phyloP scores from a whole-genome alignment of 1,140 invertebrate species.

The Ganaspis sp. region DNA sequence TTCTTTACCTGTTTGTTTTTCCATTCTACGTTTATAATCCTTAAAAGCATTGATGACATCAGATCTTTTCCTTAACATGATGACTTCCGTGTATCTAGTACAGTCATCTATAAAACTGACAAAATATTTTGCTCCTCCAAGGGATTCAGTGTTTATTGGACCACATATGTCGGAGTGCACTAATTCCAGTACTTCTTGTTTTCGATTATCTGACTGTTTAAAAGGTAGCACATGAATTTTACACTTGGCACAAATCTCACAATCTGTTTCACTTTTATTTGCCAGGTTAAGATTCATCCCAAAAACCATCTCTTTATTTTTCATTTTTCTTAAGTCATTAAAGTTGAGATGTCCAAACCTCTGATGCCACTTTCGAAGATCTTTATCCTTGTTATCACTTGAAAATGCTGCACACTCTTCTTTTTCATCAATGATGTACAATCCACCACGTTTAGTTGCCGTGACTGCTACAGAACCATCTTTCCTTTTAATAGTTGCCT shows the following conservation, averaged over 20 bases:
- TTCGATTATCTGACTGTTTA: slow-evolving; percentile 31
- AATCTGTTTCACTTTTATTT: slow-evolving; percentile 5
- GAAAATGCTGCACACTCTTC: slow-evolving; percentile 1
- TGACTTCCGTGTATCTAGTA: slow-evolving; percentile 11
- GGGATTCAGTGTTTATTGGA: slow-evolving; percentile 52
- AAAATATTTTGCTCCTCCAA: slow-evolving; percentile 52
- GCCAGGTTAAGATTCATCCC: slow-evolving; percentile 33
- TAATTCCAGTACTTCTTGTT: slow-evolving; percentile 33
- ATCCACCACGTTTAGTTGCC: slow-evolving; percentile 31
- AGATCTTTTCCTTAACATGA: slow-evolving; percentile 48
- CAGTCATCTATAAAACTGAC: slow-evolving; percentile 49
- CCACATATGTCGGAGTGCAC: slow-evolving; percentile 54
- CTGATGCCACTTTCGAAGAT: slow-evolving; percentile 42
- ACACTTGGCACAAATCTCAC: slow-evolving; percentile 36
- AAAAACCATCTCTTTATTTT: slow-evolving; percentile 25
- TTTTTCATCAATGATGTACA: slow-evolving; percentile 44
- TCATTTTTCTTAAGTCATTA: slow-evolving; percentile 33
- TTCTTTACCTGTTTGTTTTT: slow-evolving; percentile 43
- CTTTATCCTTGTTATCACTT: not conserved
- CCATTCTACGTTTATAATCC: slow-evolving; percentile 60
- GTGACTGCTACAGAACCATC: slow-evolving; percentile 34
- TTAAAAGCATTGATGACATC: slow-evolving; percentile 55
- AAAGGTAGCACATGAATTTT: slow-evolving; percentile 38
- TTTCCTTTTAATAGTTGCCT: slow-evolving; percentile 21
- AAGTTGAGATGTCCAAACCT: slow-evolving; percentile 39